phyloP scores from a whole-genome alignment of 2,888 invertebrate species.

The Phania funesta region DNA sequence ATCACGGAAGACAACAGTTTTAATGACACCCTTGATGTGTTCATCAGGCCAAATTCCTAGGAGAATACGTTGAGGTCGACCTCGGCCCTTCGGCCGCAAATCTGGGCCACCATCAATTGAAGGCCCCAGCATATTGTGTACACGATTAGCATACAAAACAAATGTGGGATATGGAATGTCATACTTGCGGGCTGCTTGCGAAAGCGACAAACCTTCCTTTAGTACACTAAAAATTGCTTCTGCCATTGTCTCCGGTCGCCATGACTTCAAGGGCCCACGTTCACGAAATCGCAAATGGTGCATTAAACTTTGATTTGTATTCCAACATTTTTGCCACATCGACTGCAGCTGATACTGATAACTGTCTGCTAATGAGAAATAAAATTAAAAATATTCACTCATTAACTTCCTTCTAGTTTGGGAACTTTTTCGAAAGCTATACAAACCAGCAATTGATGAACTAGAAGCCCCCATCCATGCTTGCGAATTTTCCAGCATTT shows the following conservation, averaged over 20 bases:
- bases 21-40: slow-evolving; percentile 94
- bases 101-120: slow-evolving; percentile 95
- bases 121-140: slow-evolving; percentile 96
- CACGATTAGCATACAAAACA: slow-evolving; percentile 94
- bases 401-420: background rate
- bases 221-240: slow-evolving; percentile 96
- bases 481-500: slow-evolving; percentile 94
- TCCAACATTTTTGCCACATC: slow-evolving; percentile 98
- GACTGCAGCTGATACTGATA: slow-evolving; percentile 97
- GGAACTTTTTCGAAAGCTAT: background rate
- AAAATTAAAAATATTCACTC: slow-evolving; percentile 6
- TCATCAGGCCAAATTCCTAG: slow-evolving; percentile 97
- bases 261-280: slow-evolving; percentile 94
- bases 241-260: slow-evolving; percentile 97
- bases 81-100: slow-evolving; percentile 94
- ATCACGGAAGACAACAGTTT: slow-evolving; percentile 95
- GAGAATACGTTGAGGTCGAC: slow-evolving; percentile 93
- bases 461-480: slow-evolving; percentile 93
- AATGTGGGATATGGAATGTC: slow-evolving; percentile 97
- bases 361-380: slow-evolving; percentile 85
- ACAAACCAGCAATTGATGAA: slow-evolving; percentile 93
- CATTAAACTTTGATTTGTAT: slow-evolving; percentile 93
- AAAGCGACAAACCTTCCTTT: slow-evolving; percentile 92
- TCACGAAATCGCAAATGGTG: slow-evolving; percentile 95
- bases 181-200: slow-evolving; percentile 95